A percentile compares a stretch with the other conserved stretches of the same genome.
Evolutionary conservation across 1,140 invertebrate genomes (phyloP).

Genomic region (Manduca sexta): DNA sequence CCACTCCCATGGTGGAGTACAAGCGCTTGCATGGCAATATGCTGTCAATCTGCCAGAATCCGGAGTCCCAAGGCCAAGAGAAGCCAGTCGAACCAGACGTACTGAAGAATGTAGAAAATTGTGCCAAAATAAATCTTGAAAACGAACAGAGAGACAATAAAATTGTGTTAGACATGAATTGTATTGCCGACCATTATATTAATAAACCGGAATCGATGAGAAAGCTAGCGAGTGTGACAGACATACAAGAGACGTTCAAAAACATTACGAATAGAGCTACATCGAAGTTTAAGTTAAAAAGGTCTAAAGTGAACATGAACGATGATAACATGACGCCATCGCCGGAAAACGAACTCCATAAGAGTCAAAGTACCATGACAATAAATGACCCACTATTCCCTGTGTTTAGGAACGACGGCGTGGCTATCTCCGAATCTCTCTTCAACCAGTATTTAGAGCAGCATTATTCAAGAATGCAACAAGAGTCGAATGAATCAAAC

Average conservation of each 20-base stretch:
- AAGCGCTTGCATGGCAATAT: slow-evolving; percentile 81
- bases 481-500: slow-evolving; percentile 62
- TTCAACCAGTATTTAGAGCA: slow-evolving; percentile 80
- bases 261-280: slow-evolving; percentile 69
- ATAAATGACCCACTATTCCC: slow-evolving; percentile 86
- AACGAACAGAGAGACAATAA: slow-evolving; percentile 59
- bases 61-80: slow-evolving; percentile 55
- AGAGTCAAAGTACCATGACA: slow-evolving; percentile 74
- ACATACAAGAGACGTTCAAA: slow-evolving; percentile 73
- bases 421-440: slow-evolving; percentile 80
- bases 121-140: slow-evolving; percentile 35
- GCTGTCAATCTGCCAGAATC: slow-evolving; percentile 79
- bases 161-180: slow-evolving; percentile 51
- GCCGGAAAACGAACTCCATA: slow-evolving; percentile 50
- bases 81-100: slow-evolving; percentile 59
- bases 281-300: slow-evolving; percentile 62
- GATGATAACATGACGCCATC: slow-evolving; percentile 43
- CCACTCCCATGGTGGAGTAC: slow-evolving; percentile 82
- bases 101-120: slow-evolving; percentile 50
- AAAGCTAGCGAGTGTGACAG: slow-evolving; percentile 68
- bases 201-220: slow-evolving; percentile 60
- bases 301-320: slow-evolving; percentile 56
- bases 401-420: slow-evolving; percentile 81
- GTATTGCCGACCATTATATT: slow-evolving; percentile 65
- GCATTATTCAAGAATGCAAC: slow-evolving; percentile 73